Evolutionary conservation across 1,140 invertebrate species (phyloP), one percentile per base, ranked within the genome.

Genomic region (Popillia japonica): DNA sequence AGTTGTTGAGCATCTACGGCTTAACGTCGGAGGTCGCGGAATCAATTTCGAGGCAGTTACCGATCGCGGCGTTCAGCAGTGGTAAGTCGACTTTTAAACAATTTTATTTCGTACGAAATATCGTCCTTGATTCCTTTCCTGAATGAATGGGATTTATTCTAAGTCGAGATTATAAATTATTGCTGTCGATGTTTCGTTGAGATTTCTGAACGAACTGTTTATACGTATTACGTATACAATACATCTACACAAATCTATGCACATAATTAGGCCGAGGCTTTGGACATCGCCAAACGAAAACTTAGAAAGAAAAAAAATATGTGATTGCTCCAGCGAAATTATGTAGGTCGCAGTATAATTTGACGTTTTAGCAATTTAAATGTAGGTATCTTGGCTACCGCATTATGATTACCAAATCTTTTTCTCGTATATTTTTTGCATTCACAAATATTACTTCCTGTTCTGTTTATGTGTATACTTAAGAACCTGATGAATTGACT

Each of bases 1-100:
- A 94, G 85, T 85, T 94, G 41, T 86, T 94, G 17, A 91, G 92
- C 14, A 92, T 94, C 80, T 94, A 94, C 83, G 92, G 93, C 41
- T 85, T 92, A 72, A 90, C 90, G 23, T 90, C 90, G 1, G 90
- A 91, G 84, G 90, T 91, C 0, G 89, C 90, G 44, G 90, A 91
- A 82, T 89, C 89, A 75, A 89, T 91, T 41, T 89, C 87, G 72
- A 87, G 89, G 75, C 90, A 90, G 83, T 87, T 90, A 22, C 86
- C 86, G 6, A 84, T 86, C 20, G 86, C 85, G 22, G 85, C 85
- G 1, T 87, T 87, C 74, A 83, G 80, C 79, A 83, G 78, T 34
- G 85, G 86, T 87, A 81, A 86, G 85, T 84, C 1, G n/a, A 14
- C 14, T 55, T 3, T n/a, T 4, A 4, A 34, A 34, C 27, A 34